Evolutionary conservation across 1,140 invertebrate genomes (phyloP), one percentile per base, ranked within the genome.

Genomic region (Heliconius melpomene): DNA sequence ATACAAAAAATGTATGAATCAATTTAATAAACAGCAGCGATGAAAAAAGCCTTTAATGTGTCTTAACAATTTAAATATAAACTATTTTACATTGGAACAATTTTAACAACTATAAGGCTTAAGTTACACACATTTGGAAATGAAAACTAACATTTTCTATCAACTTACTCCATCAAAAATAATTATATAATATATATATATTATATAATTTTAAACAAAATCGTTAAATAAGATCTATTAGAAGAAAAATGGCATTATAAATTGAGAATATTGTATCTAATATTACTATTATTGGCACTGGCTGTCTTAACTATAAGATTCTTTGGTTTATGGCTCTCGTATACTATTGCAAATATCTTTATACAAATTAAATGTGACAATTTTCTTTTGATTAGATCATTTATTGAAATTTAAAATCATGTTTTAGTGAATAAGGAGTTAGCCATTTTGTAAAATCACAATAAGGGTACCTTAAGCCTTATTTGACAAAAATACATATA

Each of bases 11-110:
- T 66, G 60, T 29, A 66, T 29, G 60, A 66, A 66, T 66, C 11
- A 66, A 66, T 66, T 29, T 29, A 66, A 29, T 66, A 23, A 66
- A 66, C 60, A 66, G 60, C 23, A 29, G 60, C 26, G 60, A 29
- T 26, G 60, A 66, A 75, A 70, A 72, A 60, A 36, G 40, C 36
- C 71, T 72, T 40, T 40, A 38, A 72, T 72, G 71, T 40, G 32
- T 72, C 29, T 77, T 77, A 77, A 77, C 76, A 77, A 54, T 72
- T 77, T 77, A 77, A 50, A 70, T 72, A 72, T 72, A 77, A 50
- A 40, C 60, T 72, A 72, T 72, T 72, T 72, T 72, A 52, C 76
- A 77, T 54, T 26, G 46, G 46, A 72, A 72, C 76, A 77, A 32
- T 72, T 77, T 77, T 52, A 38, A 54, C 66, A 72, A 54, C 11